Conservation (phyloP, 2,113 vertebrate species). For the Entosphenus tridentatus region DNA sequence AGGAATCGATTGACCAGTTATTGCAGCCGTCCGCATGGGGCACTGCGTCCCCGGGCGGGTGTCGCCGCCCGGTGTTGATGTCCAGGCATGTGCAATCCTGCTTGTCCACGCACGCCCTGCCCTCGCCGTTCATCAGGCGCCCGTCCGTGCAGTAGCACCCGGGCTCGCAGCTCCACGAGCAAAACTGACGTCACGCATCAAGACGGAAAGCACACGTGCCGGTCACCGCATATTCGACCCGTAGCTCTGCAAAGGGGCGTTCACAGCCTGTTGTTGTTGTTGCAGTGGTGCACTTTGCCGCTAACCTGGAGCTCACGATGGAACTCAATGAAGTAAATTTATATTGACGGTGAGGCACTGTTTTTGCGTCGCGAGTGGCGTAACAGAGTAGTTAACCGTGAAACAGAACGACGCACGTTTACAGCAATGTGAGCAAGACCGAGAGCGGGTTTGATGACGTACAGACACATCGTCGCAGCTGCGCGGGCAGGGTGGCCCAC, state of each 20-base stretch:
- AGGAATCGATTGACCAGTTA: conserved; percentile 33
- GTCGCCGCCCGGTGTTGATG: conserved; percentile 19
- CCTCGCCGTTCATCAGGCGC: conserved; percentile 28
- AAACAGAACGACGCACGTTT: too few relatives aligned
- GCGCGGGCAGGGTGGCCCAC: conserved; percentile 49
- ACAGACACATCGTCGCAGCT: conserved; percentile 49
- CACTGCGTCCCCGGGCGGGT: conserved; percentile 19
- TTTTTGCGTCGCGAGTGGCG: too few relatives aligned
- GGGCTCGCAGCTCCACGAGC: conserved; percentile 40
- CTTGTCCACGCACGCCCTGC: conserved; percentile 25
- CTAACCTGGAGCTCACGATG: too few relatives aligned
- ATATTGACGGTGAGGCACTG: too few relatives aligned
- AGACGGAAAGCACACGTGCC: too few relatives aligned
- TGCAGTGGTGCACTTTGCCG: too few relatives aligned
- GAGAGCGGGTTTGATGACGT: conserved; percentile 14
- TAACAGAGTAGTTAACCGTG: too few relatives aligned
- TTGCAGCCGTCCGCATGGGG: conserved; percentile 33
- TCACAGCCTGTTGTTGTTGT: too few relatives aligned
- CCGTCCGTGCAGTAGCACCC: conserved; percentile 51
- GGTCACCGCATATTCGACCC: too few relatives aligned
- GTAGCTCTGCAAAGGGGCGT: too few relatives aligned
- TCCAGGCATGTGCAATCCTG: conserved; percentile 36
- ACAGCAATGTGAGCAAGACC: too few relatives aligned
- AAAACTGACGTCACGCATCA: conserved; percentile 22
- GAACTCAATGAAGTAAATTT: too few relatives aligned